A percentile compares a stretch with the other conserved stretches of the same genome.
These are phyloP conservation scores for Drosophila anceps DNA, from an alignment of 2,888 invertebrate genomes.

Conservation along the genomic window DNA sequence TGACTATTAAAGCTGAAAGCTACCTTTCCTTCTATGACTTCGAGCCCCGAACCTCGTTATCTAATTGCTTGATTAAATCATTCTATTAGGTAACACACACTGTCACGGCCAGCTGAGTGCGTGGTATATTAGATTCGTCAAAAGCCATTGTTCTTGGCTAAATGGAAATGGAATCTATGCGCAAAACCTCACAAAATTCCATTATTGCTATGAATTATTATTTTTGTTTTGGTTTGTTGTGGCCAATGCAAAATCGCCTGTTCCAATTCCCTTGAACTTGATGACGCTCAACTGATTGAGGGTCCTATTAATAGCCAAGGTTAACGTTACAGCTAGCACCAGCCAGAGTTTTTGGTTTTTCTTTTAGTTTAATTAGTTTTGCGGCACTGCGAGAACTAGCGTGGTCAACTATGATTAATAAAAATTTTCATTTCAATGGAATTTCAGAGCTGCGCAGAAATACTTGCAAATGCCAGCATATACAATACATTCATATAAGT, in stretches of 20 bases:
- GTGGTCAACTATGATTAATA: slow-evolving; percentile 45
- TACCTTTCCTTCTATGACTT: neutral
- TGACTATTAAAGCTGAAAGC: neutral
- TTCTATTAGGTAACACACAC: neutral
- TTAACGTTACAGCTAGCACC: slow-evolving; percentile 46
- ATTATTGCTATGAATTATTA: slow-evolving; percentile 37
- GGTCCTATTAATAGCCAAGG: slow-evolving; percentile 62
- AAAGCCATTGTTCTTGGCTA: slow-evolving; percentile 15
- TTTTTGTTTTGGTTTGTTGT: slow-evolving; percentile 43
- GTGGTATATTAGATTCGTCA: neutral
- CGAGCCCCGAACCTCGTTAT: neutral
- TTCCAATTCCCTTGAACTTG: slow-evolving; percentile 78
- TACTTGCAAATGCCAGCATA: slow-evolving; percentile 17
- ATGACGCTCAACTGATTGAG: slow-evolving; percentile 42
- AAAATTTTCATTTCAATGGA: slow-evolving; percentile 27
- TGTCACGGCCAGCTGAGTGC: neutral
- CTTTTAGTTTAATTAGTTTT: slow-evolving; percentile 34
- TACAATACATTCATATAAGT: slow-evolving; percentile 17
- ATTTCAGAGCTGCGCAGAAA: slow-evolving; percentile 44
- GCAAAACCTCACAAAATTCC: slow-evolving; percentile 4
- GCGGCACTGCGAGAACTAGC: neutral
- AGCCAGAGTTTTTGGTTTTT: slow-evolving; percentile 11
- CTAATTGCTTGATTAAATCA: neutral
- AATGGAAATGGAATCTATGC: slow-evolving; percentile 33
- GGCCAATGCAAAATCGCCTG: slow-evolving; percentile 50